phyloP scores from a whole-genome alignment of 2,888 invertebrate genomes.

The Athripsodes cinereus region DNA sequence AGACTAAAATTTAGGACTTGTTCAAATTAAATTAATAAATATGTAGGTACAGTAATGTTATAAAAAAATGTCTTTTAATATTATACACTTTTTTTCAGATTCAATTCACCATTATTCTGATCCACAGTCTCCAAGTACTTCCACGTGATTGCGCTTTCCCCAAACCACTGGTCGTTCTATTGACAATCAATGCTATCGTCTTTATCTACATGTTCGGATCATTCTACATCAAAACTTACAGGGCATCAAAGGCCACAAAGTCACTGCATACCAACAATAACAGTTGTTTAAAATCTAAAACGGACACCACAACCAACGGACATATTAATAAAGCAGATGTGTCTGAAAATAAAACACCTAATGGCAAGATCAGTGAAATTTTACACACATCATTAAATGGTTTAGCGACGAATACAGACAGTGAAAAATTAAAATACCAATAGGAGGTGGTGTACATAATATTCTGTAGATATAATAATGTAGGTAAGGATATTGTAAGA shows the following conservation, averaged over 20 bases:
- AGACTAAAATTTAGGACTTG: too few species aligned
- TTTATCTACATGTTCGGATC: conserved; percentile 75
- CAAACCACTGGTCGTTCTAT: conserved; percentile 59
- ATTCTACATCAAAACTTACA: conserved; percentile 66
- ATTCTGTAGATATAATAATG: too few species aligned
- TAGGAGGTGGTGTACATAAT: not conserved
- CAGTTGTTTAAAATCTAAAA: not conserved
- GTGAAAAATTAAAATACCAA: conserved; percentile 9
- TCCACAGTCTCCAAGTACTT: conserved; percentile 61
- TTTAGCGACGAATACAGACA: not conserved
- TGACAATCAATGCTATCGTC: conserved; percentile 60
- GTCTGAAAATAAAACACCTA: not conserved
- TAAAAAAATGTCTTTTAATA: too few species aligned
- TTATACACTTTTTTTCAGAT: conserved; percentile 40
- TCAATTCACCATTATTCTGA: conserved; percentile 70
- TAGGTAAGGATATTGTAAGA: too few species aligned
- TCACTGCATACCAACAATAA: not conserved
- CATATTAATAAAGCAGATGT: not conserved
- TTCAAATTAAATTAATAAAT: too few species aligned
- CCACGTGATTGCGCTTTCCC: conserved; percentile 65
- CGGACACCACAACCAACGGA: not conserved
- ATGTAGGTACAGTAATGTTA: too few species aligned
- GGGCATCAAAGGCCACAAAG: conserved; percentile 32
- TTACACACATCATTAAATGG: conserved; percentile 6
- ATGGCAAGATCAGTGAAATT: conserved; percentile 3